phyloP scores from a whole-genome alignment of 2,797 vertebrate species.

The Threskiornis aethiopicus region DNA sequence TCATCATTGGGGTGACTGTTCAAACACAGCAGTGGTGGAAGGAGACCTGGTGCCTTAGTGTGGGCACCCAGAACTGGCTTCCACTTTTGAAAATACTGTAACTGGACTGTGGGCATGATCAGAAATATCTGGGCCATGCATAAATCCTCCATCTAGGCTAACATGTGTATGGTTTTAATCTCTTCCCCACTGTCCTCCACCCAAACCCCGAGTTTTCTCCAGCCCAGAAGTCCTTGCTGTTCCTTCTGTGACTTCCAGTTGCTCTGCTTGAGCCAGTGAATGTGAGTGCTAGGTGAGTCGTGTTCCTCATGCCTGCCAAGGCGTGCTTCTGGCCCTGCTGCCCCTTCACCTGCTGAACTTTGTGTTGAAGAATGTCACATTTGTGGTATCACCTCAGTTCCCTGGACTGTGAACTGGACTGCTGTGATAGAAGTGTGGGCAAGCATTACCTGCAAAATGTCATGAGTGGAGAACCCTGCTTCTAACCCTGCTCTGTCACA shows the following conservation, averaged over 20 bases:
- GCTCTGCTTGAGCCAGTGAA: not conserved
- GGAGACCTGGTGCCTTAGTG: not conserved
- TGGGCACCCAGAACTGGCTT: not conserved
- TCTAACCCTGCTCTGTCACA: not conserved
- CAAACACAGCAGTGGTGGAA: not conserved
- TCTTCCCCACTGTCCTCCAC: not conserved
- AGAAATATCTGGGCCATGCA: not conserved
- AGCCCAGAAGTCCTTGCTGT: not conserved
- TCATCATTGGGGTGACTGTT: not conserved
- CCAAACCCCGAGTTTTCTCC: not conserved
- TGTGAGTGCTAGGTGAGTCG: not conserved
- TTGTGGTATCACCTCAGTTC: rapidly evolving
- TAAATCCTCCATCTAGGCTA: not conserved
- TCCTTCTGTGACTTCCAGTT: not conserved
- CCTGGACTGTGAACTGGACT: not conserved
- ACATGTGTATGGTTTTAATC: not conserved
- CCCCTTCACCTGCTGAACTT: not conserved
- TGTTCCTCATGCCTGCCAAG: not conserved
- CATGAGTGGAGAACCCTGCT: not conserved
- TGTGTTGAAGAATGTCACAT: not conserved
- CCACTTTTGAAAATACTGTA: not conserved
- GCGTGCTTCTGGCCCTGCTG: not conserved
- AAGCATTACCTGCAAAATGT: not conserved
- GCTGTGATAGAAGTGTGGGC: not conserved
- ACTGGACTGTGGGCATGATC: not conserved